phyloP scores from a whole-genome alignment of 2,113 vertebrate species.

The Daubentonia madagascariensis region DNA sequence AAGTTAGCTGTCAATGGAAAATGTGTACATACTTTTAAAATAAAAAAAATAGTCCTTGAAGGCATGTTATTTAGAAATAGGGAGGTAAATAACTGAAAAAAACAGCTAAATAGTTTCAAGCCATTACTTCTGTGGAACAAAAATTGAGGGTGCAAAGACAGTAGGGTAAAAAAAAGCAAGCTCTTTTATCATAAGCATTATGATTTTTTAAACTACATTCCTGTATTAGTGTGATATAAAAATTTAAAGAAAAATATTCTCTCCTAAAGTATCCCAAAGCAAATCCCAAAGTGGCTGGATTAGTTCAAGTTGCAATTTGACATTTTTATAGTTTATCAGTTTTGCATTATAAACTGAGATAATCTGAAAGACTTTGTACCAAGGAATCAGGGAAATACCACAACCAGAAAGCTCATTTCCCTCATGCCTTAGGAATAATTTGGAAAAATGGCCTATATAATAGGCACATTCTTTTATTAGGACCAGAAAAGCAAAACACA shows the following conservation, averaged over 20 bases:
- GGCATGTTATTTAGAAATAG: not conserved
- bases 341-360: not conserved
- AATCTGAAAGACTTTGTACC: not conserved
- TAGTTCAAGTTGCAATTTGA: not conserved
- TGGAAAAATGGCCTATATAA: not conserved
- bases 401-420: not conserved
- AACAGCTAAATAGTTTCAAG: not conserved
- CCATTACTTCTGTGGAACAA: not conserved
- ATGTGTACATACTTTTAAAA: not conserved
- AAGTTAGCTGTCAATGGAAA: not conserved
- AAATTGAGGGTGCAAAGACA: not conserved
- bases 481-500: not conserved
- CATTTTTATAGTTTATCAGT: not conserved
- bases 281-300: not conserved
- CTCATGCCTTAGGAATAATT: not conserved
- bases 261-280: not conserved
- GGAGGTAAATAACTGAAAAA: not conserved
- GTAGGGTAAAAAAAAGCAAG: not conserved
- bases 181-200: not conserved
- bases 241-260: not conserved
- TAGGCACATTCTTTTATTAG: not conserved
- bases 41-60: not conserved
- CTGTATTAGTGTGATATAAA: not conserved
- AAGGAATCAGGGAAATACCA: not conserved
- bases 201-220: not conserved